phyloP scores from a whole-genome alignment of 2,113 vertebrate species.

The Microcebus ravelobensis region DNA sequence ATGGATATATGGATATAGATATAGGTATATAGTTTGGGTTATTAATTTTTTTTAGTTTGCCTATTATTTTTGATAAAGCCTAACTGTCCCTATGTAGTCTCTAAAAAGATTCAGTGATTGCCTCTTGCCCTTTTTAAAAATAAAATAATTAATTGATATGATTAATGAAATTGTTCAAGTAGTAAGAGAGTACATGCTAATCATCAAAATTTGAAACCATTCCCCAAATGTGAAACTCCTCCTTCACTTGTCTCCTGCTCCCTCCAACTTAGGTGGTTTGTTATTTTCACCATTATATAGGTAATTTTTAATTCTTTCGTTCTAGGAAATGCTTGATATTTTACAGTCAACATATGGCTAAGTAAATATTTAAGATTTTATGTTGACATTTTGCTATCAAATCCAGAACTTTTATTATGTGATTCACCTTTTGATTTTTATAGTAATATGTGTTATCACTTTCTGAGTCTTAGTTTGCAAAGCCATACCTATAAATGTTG shows the following conservation, averaged over 20 bases:
- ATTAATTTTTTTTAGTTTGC: background rate
- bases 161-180: background rate
- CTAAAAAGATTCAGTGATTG: background rate
- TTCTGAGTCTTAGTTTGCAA: slow-evolving; percentile 31
- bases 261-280: background rate
- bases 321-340: background rate
- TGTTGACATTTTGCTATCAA: slow-evolving; percentile 32
- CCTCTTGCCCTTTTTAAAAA: background rate
- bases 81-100: background rate
- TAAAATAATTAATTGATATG: background rate
- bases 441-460: background rate
- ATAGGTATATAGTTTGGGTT: background rate
- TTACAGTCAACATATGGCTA: slow-evolving; percentile 6
- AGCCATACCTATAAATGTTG: background rate
- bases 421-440: slow-evolving; percentile 40
- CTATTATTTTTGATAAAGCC: slow-evolving; percentile 4
- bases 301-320: slow-evolving; percentile 42
- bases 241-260: background rate
- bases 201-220: background rate
- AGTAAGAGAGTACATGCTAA: background rate
- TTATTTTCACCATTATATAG: background rate
- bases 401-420: slow-evolving; percentile 31
- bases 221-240: background rate
- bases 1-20: too few relatives aligned
- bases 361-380: slow-evolving; percentile 63